Evolutionary conservation across 2,888 invertebrate genomes (phyloP).

Genomic region (Hydropsyche betteni): DNA sequence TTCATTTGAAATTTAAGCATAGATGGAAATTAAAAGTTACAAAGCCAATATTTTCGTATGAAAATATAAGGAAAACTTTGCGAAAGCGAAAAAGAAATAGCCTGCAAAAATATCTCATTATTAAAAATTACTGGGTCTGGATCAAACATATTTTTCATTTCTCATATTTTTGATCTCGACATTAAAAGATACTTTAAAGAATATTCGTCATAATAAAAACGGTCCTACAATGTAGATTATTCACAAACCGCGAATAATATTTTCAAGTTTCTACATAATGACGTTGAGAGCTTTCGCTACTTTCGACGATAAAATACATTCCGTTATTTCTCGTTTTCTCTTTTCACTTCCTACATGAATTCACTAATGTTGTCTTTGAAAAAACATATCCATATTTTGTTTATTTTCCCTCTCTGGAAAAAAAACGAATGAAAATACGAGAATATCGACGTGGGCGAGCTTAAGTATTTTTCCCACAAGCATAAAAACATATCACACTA

Average conservation of each 20-base stretch:
- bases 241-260: constrained; percentile 29
- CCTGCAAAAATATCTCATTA: constrained; percentile 13
- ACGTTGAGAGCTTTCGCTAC: constrained; percentile 33
- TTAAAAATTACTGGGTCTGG: constrained; percentile 19
- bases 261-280: constrained; percentile 31
- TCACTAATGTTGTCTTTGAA: constrained; percentile 28
- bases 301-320: constrained; percentile 29
- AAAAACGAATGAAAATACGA: no score
- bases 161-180: constrained; percentile 25
- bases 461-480: no score
- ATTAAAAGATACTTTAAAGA: constrained; percentile 31
- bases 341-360: constrained; percentile 19
- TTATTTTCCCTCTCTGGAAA: not conserved
- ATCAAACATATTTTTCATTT: constrained; percentile 32
- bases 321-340: not conserved
- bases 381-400: constrained; percentile 26
- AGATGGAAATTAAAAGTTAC: constrained; percentile 24
- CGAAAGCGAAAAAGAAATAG: not conserved
- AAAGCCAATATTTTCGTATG: constrained; percentile 16
- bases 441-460: no score
- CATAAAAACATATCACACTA: no score
- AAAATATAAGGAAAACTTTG: not conserved
- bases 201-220: constrained; percentile 31
- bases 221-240: constrained; percentile 24
- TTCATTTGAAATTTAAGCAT: constrained; percentile 1